Base-by-base conservation (phyloP, 2,113 vertebrate species). In the Sitta europaea region DNA sequence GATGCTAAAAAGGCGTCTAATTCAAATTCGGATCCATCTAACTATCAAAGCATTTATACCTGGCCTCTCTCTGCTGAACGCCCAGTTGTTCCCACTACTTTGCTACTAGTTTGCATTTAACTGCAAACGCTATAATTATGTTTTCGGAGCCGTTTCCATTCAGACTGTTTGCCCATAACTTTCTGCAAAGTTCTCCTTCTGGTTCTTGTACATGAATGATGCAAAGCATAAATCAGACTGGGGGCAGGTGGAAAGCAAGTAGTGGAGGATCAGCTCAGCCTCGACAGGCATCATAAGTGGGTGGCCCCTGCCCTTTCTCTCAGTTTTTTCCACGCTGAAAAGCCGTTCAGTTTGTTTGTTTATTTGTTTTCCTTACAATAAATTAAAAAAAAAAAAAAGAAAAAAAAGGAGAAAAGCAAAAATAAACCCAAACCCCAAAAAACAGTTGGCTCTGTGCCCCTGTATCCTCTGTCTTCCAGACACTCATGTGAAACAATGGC, bases 401-500 rank as follows among this genome's bases (percentile, higher is more conserved):
- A n/a, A 4, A 8, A 24, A 10, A 20, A 35, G 17, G 5, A 2
- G 10, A 55, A 43, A 17, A 25, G 13, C 40, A 40, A 50, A 35
- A 31, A 11, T 42, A 54, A 10, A 7, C 21, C 5, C 19, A 12
- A 35, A 8, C 22, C 4, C 7, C 13, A 14, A 9, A 10, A 31
- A 72, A 22, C 18, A 40, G 22, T 59, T 94, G 95, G 86, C 70
- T 87, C 73, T 38, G 12, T 89, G 86, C 73, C 87, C 53, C 35
- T 33, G 38, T 28, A 91, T 89, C 73, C 89, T 90, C 91, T 85
- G 58, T 87, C 94, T 91, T 96, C 62, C 73, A 79, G 77, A 88
- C 68, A 62, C 91, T 84, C 35, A 55, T 82, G 81, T 88, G 84
- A 91, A 91, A 90, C 90, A 96, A 92, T 81, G 78, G 78, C 72